These are phyloP conservation scores for Pagetopsis macropterus DNA, from an alignment of 2,797 vertebrate genomes.

Conservation along the genomic window DNA sequence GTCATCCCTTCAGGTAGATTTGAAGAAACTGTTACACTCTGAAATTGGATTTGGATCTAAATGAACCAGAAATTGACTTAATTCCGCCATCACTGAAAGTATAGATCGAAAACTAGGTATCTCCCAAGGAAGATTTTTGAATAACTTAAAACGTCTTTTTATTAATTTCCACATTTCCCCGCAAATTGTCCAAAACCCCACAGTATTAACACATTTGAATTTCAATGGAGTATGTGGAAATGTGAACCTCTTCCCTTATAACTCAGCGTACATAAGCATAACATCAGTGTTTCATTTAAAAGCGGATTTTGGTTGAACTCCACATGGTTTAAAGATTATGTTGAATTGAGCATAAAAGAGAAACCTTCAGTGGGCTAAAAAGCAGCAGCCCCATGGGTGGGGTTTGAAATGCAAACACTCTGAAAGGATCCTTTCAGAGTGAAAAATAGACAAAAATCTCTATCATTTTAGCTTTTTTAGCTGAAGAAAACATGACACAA, in stretches of 20 bases:
- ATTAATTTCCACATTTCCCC: neutral
- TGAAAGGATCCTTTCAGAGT: constrained; percentile 51
- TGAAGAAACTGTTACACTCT: neutral
- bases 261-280: constrained; percentile 9
- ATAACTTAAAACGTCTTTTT: too few species aligned
- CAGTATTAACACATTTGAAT: constrained; percentile 9
- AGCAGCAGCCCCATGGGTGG: constrained; percentile 36
- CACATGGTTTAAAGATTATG: constrained; percentile 11
- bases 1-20: constrained; percentile 90
- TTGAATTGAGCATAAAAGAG: constrained; percentile 1
- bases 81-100: neutral
- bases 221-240: neutral
- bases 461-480: constrained; percentile 49
- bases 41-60: neutral
- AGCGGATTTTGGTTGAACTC: neutral
- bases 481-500: constrained; percentile 40
- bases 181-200: neutral
- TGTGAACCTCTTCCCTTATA: constrained; percentile 21
- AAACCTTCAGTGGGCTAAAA: constrained; percentile 14
- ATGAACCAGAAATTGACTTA: too few species aligned
- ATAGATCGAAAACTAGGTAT: neutral
- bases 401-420: constrained; percentile 71
- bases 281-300: constrained; percentile 6
- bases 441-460: constrained; percentile 49
- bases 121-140: neutral